These are phyloP conservation scores for Hippocampus comes DNA, from an alignment of 2,113 vertebrate species.

Conservation along the genomic window DNA sequence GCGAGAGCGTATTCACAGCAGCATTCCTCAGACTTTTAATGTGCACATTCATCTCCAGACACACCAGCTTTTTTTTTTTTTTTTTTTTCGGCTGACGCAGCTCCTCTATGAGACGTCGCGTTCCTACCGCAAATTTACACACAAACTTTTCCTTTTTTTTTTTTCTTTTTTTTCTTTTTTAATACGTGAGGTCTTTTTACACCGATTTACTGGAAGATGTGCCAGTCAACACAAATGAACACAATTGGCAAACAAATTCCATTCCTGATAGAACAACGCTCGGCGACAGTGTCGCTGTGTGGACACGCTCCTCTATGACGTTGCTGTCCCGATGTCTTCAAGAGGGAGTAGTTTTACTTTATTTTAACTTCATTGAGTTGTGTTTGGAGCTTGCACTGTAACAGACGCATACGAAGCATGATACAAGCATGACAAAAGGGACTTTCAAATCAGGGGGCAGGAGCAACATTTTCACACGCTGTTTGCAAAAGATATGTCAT, in stretches of 20 bases:
- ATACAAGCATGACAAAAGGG: constrained; percentile 49
- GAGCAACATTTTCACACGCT: constrained; percentile 31
- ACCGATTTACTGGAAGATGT: no score
- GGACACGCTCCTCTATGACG: neutral
- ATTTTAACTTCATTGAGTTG: neutral
- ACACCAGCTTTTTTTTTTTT: constrained; percentile 7
- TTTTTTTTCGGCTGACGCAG: constrained; percentile 18
- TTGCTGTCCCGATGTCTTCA: neutral
- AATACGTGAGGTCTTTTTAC: no score
- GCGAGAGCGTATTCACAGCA: constrained; percentile 16
- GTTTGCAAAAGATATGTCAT: constrained; percentile 59
- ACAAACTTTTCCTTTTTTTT: no score
- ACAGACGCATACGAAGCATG: neutral
- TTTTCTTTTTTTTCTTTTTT: no score
- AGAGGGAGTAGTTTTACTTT: neutral
- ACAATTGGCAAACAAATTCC: no score
- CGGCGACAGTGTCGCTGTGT: neutral
- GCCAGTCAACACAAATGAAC: no score
- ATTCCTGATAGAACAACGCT: neutral
- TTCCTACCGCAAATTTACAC: constrained; percentile 15
- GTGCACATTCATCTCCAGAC: constrained; percentile 32
- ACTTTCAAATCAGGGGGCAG: constrained; percentile 47
- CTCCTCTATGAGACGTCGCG: constrained; percentile 25
- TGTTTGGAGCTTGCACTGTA: neutral
- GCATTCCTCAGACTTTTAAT: constrained; percentile 34